These are phyloP conservation scores for Ips nitidus DNA, from an alignment of 1,140 invertebrate species.

Conservation along the genomic window DNA sequence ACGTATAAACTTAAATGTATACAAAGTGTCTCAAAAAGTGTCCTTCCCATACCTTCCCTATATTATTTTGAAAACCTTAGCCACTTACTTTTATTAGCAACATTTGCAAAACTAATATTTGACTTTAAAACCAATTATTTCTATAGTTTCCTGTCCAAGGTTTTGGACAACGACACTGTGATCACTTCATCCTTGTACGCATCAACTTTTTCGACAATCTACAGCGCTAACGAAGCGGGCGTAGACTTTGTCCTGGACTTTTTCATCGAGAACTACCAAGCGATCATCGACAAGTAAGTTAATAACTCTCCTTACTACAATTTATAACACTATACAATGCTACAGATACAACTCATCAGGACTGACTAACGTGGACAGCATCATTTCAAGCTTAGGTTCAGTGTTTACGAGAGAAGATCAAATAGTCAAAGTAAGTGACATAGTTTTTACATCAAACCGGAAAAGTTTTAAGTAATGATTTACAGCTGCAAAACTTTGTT, in stretches of 20 bases:
- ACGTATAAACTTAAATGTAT: too few relatives aligned
- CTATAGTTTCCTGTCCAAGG: conserved; percentile 22
- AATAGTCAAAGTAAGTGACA: not conserved
- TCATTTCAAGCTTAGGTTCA: not conserved
- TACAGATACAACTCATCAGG: not conserved
- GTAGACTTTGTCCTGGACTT: conserved; percentile 54
- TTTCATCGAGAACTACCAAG: conserved; percentile 43
- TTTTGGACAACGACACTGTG: conserved; percentile 27
- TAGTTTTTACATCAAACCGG: too few relatives aligned
- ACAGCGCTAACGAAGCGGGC: conserved; percentile 51
- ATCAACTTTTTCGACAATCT: conserved; percentile 52
- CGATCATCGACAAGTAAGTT: conserved; percentile 15
- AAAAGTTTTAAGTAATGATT: not conserved
- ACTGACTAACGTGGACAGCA: not conserved
- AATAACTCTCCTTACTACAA: not conserved
- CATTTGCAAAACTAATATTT: not conserved
- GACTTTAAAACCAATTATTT: not conserved
- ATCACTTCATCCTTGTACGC: conserved; percentile 43
- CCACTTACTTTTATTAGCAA: too few relatives aligned
- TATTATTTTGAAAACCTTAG: too few relatives aligned
- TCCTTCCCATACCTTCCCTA: too few relatives aligned
- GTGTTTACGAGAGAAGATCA: conserved; percentile 7
- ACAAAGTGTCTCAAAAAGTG: too few relatives aligned
- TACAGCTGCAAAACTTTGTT: conserved; percentile 4
- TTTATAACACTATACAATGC: too few relatives aligned